Evolutionary conservation across 2,888 invertebrate species (phyloP), one percentile per base, ranked within the genome.

Genomic region (Drosophila sordidula): DNA sequence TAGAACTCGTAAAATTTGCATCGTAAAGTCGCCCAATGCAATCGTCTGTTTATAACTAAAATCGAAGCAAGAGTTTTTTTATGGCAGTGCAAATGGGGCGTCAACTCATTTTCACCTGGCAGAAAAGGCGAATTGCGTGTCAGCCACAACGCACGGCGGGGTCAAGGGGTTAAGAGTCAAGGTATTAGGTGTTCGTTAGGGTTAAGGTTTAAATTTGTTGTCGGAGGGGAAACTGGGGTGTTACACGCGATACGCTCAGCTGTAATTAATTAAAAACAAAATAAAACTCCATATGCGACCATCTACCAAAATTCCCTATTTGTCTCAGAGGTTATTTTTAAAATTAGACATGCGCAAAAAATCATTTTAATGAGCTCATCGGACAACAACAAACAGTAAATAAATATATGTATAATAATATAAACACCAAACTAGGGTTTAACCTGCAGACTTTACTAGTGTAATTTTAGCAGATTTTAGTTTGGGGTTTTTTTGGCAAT

Each of bases 341-440:
- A 64, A 64, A 61, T 61, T 66, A 29, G 66, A 67, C 66, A 65
- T 56, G 55, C 49, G 49, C 56, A 38, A 39, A 78, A 79, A 75
- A 83, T 78, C 39, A 68, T 77, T 86, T 72, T 80, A 83, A 83
- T 83, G 75, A 80, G 78, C 77, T 82, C 83, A 82, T 86, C 75
- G 56, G 39, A 39, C 38, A 45, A 34, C 36, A 26, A 25, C 34
- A 59, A 29, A 9, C 16, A 26, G n/a, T 16, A 44, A 9, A 14
- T 4, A 41, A 46, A 44, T 51, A 29, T 9, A 29, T 9, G 8
- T 29, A 29, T 2, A 49, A 52, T 26, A 52, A 6, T 5, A 54
- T 3, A 16, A 52, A 44, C 0, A 29, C 29, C 29, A 26, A 26
- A 29, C 25, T 26, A 36, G 49, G 26, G 5, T 26, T 44, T 8